Conservation (phyloP, 2,797 vertebrate species). For the Premnoplex brunnescens region DNA sequence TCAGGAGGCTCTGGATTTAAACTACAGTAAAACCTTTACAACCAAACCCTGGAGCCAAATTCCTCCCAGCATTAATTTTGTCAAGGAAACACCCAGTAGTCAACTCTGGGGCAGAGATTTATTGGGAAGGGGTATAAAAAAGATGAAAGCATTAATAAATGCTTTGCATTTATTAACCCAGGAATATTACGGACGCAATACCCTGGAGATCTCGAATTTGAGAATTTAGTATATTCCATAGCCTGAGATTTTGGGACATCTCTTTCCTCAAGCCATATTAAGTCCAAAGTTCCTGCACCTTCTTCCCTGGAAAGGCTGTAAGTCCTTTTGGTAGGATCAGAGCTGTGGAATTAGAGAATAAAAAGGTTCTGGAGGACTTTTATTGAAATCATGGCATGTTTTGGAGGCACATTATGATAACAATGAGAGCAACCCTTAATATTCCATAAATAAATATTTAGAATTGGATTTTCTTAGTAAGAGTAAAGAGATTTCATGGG, state of each 20-base stretch:
- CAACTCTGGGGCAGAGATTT: not conserved
- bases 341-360: not conserved
- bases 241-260: not conserved
- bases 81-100: not conserved
- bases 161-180: rapidly evolving
- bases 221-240: not conserved
- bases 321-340: not conserved
- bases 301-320: not conserved
- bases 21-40: constrained; percentile 10
- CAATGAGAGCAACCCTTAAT: not conserved
- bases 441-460: not conserved
- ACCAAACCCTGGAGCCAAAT: not conserved
- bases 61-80: not conserved
- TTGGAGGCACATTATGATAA: rapidly evolving
- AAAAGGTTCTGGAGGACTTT: not conserved
- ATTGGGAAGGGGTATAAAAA: not conserved
- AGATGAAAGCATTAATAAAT: not conserved
- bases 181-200: not conserved
- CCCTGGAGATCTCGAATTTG: not conserved
- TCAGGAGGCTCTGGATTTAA: not conserved
- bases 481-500: not conserved
- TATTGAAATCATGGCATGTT: not conserved
- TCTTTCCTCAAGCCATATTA: not conserved
- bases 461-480: not conserved
- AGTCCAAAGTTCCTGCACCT: not conserved